These are phyloP conservation scores for Trachelus troglodyta DNA, from an alignment of 2,888 invertebrate species.

Conservation along the genomic window DNA sequence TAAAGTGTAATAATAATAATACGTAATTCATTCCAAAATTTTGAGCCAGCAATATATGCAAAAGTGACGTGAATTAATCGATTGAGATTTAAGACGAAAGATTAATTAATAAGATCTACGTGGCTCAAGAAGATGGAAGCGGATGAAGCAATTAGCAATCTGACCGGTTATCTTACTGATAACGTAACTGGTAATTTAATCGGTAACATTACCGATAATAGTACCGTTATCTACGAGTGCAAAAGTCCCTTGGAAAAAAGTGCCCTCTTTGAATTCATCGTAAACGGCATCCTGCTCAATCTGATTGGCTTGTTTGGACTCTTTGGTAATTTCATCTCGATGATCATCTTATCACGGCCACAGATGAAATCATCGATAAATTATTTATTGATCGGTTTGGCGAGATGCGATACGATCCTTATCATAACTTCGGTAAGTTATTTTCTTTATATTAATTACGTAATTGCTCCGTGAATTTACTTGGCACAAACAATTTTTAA, in stretches of 20 bases:
- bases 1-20: too few relatives aligned
- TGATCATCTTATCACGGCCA: slow-evolving; percentile 90
- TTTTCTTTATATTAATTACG: too few relatives aligned
- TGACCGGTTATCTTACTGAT: slow-evolving; percentile 23
- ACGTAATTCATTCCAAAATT: too few relatives aligned
- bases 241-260: slow-evolving; percentile 55
- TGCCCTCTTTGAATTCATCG: slow-evolving; percentile 80
- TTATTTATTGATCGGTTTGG: slow-evolving; percentile 92
- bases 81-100: too few relatives aligned
- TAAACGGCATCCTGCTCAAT: slow-evolving; percentile 85
- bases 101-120: too few relatives aligned
- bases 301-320: slow-evolving; percentile 85
- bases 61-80: too few relatives aligned
- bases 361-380: slow-evolving; percentile 97
- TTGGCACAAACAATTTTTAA: too few relatives aligned
- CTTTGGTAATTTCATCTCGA: slow-evolving; percentile 89
- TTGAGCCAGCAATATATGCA: too few relatives aligned
- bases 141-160: slow-evolving; percentile 28
- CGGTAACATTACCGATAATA: slow-evolving; percentile 23
- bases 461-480: too few relatives aligned
- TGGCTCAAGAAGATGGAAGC: slow-evolving; percentile 33
- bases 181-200: slow-evolving; percentile 1
- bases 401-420: slow-evolving; percentile 92
- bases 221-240: slow-evolving; percentile 24
- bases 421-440: slow-evolving; percentile 78